Conservation (phyloP, 2,797 vertebrate species). For the Melanotaenia trifasciata region DNA sequence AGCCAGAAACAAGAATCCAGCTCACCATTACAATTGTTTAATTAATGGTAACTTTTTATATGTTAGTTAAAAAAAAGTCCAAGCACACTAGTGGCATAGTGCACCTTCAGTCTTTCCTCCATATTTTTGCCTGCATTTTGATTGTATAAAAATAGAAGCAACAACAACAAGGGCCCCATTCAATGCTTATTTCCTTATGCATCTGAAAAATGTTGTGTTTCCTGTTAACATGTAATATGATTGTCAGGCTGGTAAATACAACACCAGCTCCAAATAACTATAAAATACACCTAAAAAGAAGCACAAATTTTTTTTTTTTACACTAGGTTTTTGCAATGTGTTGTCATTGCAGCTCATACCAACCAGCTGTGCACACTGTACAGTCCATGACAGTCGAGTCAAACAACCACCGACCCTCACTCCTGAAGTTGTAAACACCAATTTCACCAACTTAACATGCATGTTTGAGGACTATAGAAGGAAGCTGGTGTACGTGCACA, state of each 20-base stretch:
- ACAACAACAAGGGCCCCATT: background rate
- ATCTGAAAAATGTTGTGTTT: background rate
- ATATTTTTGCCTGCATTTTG: background rate
- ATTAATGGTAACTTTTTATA: background rate
- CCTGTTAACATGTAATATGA: too few species aligned
- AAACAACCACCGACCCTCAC: too few species aligned
- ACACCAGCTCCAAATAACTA: background rate
- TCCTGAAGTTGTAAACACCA: too few species aligned
- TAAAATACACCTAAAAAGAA: background rate
- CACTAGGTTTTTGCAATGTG: too few species aligned
- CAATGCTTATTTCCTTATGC: background rate
- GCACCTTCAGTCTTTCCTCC: background rate
- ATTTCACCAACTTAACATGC: too few species aligned
- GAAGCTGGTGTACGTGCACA: too few species aligned
- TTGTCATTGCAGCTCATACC: too few species aligned
- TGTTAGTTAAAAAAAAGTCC: background rate
- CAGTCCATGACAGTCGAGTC: too few species aligned
- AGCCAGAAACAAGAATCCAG: background rate
- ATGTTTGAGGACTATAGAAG: too few species aligned
- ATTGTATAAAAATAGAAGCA: constrained; percentile 1
- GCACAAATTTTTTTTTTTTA: too few species aligned
- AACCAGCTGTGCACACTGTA: too few species aligned
- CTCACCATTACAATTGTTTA: background rate
- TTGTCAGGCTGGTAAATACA: background rate
- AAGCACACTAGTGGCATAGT: background rate